These are phyloP conservation scores for Scomber colias DNA, from an alignment of 2,113 vertebrate species.

Conservation along the genomic window DNA sequence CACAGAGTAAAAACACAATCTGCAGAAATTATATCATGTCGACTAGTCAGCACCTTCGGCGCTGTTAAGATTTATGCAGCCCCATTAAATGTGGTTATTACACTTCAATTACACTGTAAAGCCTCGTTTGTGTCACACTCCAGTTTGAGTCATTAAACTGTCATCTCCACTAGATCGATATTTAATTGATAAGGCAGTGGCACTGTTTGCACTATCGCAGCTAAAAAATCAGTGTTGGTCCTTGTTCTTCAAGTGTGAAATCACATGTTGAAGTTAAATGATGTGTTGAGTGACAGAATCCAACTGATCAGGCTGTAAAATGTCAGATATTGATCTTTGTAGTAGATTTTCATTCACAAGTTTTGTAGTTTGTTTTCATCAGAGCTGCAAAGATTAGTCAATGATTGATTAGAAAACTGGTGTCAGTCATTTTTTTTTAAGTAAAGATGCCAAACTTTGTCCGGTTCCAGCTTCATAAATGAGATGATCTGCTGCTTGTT, in stretches of 20 bases:
- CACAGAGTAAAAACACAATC: constrained; percentile 36
- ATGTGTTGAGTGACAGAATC: background rate
- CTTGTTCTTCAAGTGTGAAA: background rate
- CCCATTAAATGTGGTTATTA: background rate
- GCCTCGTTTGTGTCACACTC: background rate
- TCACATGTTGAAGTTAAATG: background rate
- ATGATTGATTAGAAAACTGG: background rate
- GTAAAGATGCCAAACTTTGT: background rate
- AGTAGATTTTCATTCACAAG: background rate
- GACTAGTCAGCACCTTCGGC: constrained; percentile 1
- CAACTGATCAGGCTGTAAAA: background rate
- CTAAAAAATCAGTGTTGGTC: background rate
- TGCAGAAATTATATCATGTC: constrained; percentile 23
- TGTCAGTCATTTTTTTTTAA: background rate
- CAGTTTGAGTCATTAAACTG: constrained; percentile 28
- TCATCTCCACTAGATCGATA: background rate
- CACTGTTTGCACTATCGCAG: background rate
- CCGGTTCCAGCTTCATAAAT: too few species aligned
- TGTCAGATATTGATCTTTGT: background rate
- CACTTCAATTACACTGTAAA: background rate
- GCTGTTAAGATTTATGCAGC: constrained; percentile 3
- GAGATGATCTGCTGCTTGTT: too few species aligned
- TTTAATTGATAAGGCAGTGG: constrained; percentile 6
- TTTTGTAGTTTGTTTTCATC: too few species aligned
- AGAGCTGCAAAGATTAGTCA: background rate